Percentiles rank a stretch among this genome's conserved stretches.
These are phyloP conservation scores for Rhineura floridana DNA, from an alignment of 2,113 vertebrate species.

Conservation along the genomic window DNA sequence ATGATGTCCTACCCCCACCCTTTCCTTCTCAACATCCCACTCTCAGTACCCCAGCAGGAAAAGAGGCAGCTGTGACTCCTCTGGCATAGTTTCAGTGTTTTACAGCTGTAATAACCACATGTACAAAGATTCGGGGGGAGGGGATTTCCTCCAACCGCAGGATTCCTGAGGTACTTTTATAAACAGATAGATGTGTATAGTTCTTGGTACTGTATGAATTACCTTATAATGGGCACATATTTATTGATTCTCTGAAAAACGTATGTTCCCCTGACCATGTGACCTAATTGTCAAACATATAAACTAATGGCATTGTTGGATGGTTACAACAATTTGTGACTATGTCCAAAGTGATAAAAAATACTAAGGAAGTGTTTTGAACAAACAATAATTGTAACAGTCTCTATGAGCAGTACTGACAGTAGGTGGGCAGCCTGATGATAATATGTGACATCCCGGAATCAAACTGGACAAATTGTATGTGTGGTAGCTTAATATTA, in stretches of 20 bases:
- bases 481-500: not conserved
- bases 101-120: constrained; percentile 77
- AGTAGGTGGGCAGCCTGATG: not conserved
- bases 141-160: constrained; percentile 53
- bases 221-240: not conserved
- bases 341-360: constrained; percentile 37
- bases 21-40: constrained; percentile 21
- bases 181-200: constrained; percentile 50
- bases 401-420: not conserved
- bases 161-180: constrained; percentile 65
- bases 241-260: constrained; percentile 3
- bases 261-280: constrained; percentile 4
- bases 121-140: constrained; percentile 60
- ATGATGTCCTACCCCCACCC: constrained; percentile 25
- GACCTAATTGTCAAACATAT: constrained; percentile 39
- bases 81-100: constrained; percentile 66
- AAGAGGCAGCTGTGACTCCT: constrained; percentile 73
- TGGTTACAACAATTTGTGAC: constrained; percentile 25
- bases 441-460: not conserved
- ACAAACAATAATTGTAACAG: not conserved
- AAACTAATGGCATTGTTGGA: constrained; percentile 47
- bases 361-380: constrained; percentile 14
- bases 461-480: not conserved
- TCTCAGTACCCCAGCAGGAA: constrained; percentile 64
- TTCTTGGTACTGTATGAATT: constrained; percentile 50